Conservation (phyloP, 2,888 invertebrate species). For the Tiliacea aurago region DNA sequence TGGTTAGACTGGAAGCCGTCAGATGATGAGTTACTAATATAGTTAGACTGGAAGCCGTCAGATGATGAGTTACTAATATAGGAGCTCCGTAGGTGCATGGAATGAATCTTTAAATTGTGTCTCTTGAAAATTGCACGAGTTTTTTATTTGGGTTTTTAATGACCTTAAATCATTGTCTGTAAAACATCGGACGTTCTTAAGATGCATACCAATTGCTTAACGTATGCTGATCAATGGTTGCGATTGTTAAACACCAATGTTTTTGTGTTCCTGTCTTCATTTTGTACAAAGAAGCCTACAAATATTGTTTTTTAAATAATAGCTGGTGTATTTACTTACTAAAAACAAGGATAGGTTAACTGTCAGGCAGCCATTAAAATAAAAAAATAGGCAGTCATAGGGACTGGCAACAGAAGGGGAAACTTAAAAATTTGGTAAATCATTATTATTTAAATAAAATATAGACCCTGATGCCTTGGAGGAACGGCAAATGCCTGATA, state of each 20-base stretch:
- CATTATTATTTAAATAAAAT: too few species aligned
- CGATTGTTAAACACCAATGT: neutral
- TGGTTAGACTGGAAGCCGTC: neutral
- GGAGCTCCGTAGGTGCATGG: neutral
- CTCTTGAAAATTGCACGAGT: conserved; percentile 4
- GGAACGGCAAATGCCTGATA: too few species aligned
- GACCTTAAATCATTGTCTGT: conserved; percentile 19
- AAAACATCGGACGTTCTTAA: conserved; percentile 9
- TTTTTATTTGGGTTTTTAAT: conserved; percentile 9
- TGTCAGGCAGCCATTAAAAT: neutral
- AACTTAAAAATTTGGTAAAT: too few species aligned
- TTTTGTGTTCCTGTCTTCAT: neutral
- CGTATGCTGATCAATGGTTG: neutral
- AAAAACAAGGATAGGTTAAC: neutral
- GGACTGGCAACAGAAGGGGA: too few species aligned
- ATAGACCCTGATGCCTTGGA: too few species aligned
- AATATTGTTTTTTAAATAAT: neutral
- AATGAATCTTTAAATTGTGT: conserved; percentile 20
- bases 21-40: neutral
- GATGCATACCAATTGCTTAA: conserved; percentile 26
- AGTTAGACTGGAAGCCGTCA: neutral
- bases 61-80: neutral
- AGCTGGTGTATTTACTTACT: neutral
- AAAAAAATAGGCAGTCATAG: neutral
- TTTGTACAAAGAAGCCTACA: neutral